Evolutionary conservation across 2,797 vertebrate genomes (phyloP).

Genomic region (Dallia pectoralis): DNA sequence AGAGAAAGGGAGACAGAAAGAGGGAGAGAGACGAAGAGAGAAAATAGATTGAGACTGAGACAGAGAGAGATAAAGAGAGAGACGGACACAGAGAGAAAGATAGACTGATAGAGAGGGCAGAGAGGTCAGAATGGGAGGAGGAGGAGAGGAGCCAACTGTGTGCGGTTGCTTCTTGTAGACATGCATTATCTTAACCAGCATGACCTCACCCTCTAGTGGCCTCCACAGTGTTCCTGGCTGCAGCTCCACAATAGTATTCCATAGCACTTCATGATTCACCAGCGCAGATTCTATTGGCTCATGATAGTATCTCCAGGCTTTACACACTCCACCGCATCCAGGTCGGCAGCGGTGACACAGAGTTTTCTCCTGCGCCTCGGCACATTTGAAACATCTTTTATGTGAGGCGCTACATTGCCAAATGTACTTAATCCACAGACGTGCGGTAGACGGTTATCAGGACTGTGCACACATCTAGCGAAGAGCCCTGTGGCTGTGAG

Average conservation of each 20-base stretch:
- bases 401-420: neutral
- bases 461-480: neutral
- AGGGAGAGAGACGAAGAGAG: too few relatives aligned
- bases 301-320: neutral
- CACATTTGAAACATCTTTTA: neutral
- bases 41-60: neutral
- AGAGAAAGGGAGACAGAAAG: neutral
- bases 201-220: conserved; percentile 28
- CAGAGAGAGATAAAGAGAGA: neutral
- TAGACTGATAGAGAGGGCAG: conserved; percentile 21
- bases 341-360: neutral
- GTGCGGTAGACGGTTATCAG: neutral
- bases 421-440: neutral
- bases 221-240: neutral
- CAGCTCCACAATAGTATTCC: neutral
- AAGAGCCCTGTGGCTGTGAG: neutral
- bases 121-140: conserved; percentile 29
- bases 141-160: conserved; percentile 31
- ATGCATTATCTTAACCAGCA: conserved; percentile 26
- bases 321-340: neutral
- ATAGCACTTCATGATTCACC: neutral
- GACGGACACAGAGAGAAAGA: neutral
- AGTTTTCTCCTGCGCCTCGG: neutral
- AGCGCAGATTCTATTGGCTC: neutral
- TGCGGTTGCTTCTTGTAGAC: neutral